A percentile compares a stretch with the other conserved stretches of the same genome.
These are phyloP conservation scores for Rhaphigaster nebulosa DNA, from an alignment of 2,888 invertebrate genomes.

Conservation along the genomic window DNA sequence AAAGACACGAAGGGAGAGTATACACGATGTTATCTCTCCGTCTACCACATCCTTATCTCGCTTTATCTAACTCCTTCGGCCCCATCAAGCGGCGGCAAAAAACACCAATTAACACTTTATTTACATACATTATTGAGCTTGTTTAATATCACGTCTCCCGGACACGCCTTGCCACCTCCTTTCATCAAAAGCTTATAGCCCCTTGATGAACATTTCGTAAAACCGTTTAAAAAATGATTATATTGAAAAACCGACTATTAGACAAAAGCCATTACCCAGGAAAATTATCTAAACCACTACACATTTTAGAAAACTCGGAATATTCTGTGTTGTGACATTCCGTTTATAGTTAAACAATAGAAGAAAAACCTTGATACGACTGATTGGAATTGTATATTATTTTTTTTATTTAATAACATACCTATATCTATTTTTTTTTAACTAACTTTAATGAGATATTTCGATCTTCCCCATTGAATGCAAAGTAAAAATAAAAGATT, in stretches of 20 bases:
- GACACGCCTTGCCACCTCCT: not conserved
- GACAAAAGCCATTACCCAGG: not conserved
- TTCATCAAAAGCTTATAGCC: not conserved
- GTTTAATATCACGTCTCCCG: not conserved
- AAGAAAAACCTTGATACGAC: no score
- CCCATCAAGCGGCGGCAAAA: conserved; percentile 25
- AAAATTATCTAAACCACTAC: not conserved
- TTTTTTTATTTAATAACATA: no score
- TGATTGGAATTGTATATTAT: no score
- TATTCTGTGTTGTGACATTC: not conserved
- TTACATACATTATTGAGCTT: conserved; percentile 46
- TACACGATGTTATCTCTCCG: conserved; percentile 8
- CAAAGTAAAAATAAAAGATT: no score
- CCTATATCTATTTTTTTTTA: no score
- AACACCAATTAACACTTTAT: conserved; percentile 50
- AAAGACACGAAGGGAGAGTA: not conserved
- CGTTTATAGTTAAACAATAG: no score
- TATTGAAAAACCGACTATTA: not conserved
- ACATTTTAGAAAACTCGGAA: not conserved
- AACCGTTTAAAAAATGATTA: conserved; percentile 32
- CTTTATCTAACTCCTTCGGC: not conserved
- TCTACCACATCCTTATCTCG: not conserved
- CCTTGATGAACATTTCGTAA: not conserved
- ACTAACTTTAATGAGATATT: no score
- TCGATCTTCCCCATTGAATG: no score